Percentiles rank a stretch among this genome's conserved stretches.
phyloP scores from a whole-genome alignment of 2,888 invertebrate species.

The Arctia plantaginis region DNA sequence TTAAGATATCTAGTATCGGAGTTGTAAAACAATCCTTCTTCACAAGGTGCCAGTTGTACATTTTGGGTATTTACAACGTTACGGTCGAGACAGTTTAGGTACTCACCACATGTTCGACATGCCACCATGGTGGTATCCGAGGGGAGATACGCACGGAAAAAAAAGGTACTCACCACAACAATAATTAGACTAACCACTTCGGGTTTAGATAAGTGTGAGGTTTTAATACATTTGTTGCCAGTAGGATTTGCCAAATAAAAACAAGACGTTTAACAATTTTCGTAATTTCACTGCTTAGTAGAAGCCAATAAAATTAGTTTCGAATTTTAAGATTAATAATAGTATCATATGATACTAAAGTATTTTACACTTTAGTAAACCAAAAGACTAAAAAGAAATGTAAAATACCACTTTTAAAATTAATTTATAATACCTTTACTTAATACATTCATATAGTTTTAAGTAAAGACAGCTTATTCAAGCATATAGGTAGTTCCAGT shows the following conservation, averaged over 20 bases:
- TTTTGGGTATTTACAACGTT: slow-evolving; percentile 11
- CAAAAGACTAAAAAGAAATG: too few relatives aligned
- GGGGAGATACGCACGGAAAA: too few relatives aligned
- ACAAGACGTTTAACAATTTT: neutral
- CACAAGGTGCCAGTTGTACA: slow-evolving; percentile 13
- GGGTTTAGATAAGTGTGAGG: too few relatives aligned
- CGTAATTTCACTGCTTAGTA: neutral
- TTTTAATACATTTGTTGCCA: neutral
- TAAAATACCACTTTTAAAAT: too few relatives aligned
- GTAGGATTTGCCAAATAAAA: neutral
- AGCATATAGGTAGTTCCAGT: too few relatives aligned
- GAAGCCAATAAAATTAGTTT: neutral
- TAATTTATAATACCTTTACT: too few relatives aligned
- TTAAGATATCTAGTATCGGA: slow-evolving; percentile 2
- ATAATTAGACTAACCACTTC: neutral
- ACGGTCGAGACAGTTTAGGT: slow-evolving; percentile 11
- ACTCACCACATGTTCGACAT: too few relatives aligned
- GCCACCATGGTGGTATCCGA: too few relatives aligned
- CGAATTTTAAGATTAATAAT: neutral
- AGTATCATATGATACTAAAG: too few relatives aligned
- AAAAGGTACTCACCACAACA: neutral
- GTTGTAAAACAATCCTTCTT: slow-evolving; percentile 2
- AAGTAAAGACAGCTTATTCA: too few relatives aligned
- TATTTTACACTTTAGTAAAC: too few relatives aligned
- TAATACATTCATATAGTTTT: too few relatives aligned